Evolutionary conservation across 2,113 vertebrate species (phyloP).

Genomic region (Cromileptes altivelis): DNA sequence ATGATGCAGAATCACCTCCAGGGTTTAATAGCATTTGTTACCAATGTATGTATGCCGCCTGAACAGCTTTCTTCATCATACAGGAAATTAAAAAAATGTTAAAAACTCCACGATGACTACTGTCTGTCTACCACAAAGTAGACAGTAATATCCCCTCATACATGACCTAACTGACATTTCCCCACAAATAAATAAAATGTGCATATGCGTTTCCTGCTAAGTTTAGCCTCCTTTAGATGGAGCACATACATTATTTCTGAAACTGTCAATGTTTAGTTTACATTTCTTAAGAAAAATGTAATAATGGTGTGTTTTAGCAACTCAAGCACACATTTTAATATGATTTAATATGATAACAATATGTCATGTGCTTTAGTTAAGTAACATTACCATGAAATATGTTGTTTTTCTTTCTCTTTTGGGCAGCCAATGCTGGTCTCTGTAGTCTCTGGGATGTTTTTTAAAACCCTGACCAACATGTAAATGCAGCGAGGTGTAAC

Average conservation of each 20-base stretch:
- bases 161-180: not conserved
- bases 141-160: not conserved
- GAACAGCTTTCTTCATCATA: not conserved
- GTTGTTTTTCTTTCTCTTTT: not conserved
- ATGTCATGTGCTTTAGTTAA: slow-evolving; percentile 17
- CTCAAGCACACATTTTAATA: slow-evolving; percentile 5
- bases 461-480: not conserved
- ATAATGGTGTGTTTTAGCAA: slow-evolving; percentile 5
- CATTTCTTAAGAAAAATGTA: slow-evolving; percentile 8
- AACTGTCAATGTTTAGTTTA: slow-evolving; percentile 12
- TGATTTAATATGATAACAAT: not conserved
- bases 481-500: not conserved
- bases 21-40: slow-evolving; percentile 4
- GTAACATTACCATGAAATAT: not conserved
- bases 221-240: slow-evolving; percentile 3
- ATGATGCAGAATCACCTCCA: not conserved
- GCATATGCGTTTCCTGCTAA: not conserved
- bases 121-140: not conserved
- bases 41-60: not conserved
- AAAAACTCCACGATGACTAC: not conserved
- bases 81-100: not conserved
- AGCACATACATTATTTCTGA: not conserved
- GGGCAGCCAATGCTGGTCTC: not conserved
- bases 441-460: slow-evolving; percentile 16
- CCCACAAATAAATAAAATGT: not conserved